Conservation (phyloP, 1,140 invertebrate species). For the Drosophila leontia region DNA sequence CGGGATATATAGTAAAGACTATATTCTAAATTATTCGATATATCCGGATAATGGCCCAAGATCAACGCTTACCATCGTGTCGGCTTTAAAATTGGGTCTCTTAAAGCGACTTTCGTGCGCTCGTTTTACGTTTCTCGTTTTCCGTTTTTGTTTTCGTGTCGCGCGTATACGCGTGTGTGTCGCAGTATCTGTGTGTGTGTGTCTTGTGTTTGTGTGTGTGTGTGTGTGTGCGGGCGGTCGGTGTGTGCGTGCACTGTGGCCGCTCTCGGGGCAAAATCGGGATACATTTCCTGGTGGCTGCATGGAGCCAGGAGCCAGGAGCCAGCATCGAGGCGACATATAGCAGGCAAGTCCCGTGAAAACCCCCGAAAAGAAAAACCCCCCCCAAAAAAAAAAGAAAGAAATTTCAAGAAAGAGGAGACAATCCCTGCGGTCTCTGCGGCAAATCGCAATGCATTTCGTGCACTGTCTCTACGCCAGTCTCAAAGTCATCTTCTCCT, state of each 20-base stretch:
- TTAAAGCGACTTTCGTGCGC: constrained; percentile 66
- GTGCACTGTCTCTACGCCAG: constrained; percentile 19
- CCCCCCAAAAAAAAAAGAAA: not conserved
- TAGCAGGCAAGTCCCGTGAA: constrained; percentile 38
- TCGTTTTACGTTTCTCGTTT: constrained; percentile 38
- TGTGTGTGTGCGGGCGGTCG: constrained; percentile 26
- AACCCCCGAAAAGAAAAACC: constrained; percentile 2
- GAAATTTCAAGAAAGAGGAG: constrained; percentile 27
- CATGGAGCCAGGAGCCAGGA: constrained; percentile 17
- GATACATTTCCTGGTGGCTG: constrained; percentile 72
- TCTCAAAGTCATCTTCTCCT: constrained; percentile 24
- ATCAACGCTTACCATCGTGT: constrained; percentile 2
- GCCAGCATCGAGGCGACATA: constrained; percentile 36
- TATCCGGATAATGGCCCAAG: not conserved
- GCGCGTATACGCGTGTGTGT: constrained; percentile 36
- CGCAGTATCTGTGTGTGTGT: constrained; percentile 15
- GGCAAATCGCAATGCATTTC: constrained; percentile 33
- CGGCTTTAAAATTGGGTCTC: constrained; percentile 55
- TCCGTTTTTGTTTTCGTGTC: constrained; percentile 54
- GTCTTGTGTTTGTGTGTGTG: constrained; percentile 24
- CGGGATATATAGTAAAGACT: not conserved
- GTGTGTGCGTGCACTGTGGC: constrained; percentile 60
- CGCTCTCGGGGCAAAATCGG: constrained; percentile 68
- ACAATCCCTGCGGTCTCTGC: constrained; percentile 34
- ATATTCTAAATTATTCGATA: not conserved